Conservation (phyloP, 2,797 vertebrate species). For the Diglossa cyanea region DNA sequence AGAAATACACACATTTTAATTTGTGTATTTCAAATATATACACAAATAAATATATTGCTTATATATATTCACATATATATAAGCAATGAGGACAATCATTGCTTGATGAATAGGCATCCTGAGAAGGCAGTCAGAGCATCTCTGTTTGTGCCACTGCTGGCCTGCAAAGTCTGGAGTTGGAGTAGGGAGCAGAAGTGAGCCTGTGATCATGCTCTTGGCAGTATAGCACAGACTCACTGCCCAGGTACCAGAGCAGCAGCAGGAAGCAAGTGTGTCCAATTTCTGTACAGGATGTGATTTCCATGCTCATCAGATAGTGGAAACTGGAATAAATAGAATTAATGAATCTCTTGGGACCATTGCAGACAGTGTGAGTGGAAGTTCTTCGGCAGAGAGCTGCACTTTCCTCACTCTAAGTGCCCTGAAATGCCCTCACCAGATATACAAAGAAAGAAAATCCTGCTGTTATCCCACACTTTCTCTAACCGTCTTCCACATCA, state of each 20-base stretch:
- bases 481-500: not conserved
- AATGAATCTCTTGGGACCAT: not conserved
- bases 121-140: not conserved
- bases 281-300: slow-evolving; percentile 40
- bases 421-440: not conserved
- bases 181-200: not conserved
- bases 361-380: not conserved
- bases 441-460: not conserved
- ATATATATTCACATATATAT: no score
- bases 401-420: not conserved
- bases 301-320: not conserved
- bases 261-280: not conserved
- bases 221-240: not conserved
- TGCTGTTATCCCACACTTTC: not conserved
- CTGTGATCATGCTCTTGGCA: not conserved
- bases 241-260: not conserved
- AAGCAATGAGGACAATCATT: not conserved
- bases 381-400: not conserved
- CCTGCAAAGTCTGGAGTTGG: not conserved
- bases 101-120: not conserved
- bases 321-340: slow-evolving; percentile 30
- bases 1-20: no score
- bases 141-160: not conserved
- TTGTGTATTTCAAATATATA: no score
- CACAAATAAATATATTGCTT: no score